Evolutionary conservation across 1,140 invertebrate genomes (phyloP).

Genomic region (Panagrolaimus sp.): DNA sequence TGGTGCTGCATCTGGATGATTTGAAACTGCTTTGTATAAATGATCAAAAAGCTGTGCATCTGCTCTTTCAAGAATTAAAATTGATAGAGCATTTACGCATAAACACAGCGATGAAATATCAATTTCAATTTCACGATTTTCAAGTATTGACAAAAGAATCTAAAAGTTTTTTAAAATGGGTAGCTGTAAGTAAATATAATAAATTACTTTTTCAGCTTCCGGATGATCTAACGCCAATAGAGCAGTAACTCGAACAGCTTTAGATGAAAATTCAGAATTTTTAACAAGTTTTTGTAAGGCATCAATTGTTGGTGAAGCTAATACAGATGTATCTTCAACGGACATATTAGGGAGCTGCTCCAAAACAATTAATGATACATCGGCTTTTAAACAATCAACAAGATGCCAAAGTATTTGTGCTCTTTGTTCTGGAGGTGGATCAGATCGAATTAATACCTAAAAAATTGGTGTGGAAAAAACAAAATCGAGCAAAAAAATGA

Average conservation of each 20-base stretch:
- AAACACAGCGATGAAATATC: constrained; percentile 36
- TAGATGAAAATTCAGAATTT: constrained; percentile 35
- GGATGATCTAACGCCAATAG: constrained; percentile 42
- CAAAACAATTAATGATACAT: constrained; percentile 37
- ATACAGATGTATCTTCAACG: constrained; percentile 34
- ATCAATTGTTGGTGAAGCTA: constrained; percentile 32
- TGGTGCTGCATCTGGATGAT: constrained; percentile 13
- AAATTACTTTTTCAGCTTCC: constrained; percentile 43
- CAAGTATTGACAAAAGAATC: constrained; percentile 41
- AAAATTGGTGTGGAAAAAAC: constrained; percentile 39
- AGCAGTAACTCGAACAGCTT: constrained; percentile 44
- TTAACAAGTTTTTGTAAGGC: constrained; percentile 37
- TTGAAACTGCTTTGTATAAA: constrained; percentile 18
- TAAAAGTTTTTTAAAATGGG: constrained; percentile 19
- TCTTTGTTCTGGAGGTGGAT: constrained; percentile 38
- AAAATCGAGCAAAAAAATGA: no score
- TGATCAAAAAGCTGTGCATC: constrained; percentile 32
- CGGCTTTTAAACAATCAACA: constrained; percentile 25
- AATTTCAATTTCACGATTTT: constrained; percentile 34
- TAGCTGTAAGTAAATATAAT: constrained; percentile 6
- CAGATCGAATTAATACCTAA: constrained; percentile 33
- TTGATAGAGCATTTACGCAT: constrained; percentile 45
- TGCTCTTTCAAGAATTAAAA: constrained; percentile 47
- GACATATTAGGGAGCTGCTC: constrained; percentile 36
- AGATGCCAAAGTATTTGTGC: constrained; percentile 41